Percentiles rank a stretch among this genome's conserved stretches.
phyloP scores from a whole-genome alignment of 2,888 invertebrate genomes.

The Pterostichus niger region DNA sequence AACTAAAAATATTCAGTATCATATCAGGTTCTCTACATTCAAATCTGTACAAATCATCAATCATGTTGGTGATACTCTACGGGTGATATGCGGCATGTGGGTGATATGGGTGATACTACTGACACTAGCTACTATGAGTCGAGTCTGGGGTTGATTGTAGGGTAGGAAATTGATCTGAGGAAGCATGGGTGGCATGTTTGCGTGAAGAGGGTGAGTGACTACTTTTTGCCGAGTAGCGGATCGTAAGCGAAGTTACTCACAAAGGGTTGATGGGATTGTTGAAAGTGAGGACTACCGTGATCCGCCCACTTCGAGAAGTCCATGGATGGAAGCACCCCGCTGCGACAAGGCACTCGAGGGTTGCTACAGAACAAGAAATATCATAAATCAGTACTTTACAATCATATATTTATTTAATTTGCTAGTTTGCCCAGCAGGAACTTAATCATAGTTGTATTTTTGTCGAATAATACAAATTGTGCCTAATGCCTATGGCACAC shows the following conservation, averaged over 20 bases:
- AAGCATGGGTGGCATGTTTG: not conserved
- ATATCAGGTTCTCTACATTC: not conserved
- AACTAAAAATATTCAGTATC: no score
- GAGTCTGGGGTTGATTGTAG: constrained; percentile 55
- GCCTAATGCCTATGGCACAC: no score
- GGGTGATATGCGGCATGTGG: constrained; percentile 1
- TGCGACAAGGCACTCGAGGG: constrained; percentile 95
- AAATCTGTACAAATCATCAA: no score
- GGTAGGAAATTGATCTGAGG: constrained; percentile 49
- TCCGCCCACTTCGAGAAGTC: constrained; percentile 96
- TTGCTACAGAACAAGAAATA: constrained; percentile 80
- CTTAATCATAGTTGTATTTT: no score
- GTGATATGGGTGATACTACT: not conserved
- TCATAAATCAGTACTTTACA: constrained; percentile 32
- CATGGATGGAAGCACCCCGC: constrained; percentile 91
- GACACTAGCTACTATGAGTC: constrained; percentile 17
- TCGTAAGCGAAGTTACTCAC: constrained; percentile 83
- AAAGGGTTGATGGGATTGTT: constrained; percentile 79
- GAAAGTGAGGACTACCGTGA: constrained; percentile 77
- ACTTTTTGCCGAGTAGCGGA: constrained; percentile 75
- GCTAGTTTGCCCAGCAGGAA: no score
- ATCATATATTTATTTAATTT: no score
- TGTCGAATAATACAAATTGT: no score
- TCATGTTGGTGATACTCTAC: not conserved
- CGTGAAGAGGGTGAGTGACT: constrained; percentile 15